phyloP scores from a whole-genome alignment of 2,113 vertebrate genomes.

The Centropus bengalensis region DNA sequence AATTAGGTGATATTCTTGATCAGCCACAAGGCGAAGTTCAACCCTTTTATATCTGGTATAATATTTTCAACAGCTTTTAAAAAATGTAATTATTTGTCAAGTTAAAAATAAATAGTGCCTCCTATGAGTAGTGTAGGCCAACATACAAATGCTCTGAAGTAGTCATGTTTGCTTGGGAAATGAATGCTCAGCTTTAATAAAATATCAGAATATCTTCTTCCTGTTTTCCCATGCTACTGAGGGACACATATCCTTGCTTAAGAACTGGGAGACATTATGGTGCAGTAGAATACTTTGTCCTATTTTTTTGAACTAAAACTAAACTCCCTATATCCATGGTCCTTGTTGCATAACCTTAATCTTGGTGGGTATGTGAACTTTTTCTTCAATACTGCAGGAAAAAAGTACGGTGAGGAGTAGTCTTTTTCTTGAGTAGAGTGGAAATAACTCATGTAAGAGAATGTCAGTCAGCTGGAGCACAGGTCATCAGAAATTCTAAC shows the following conservation, averaged over 20 bases:
- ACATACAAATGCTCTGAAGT: background rate
- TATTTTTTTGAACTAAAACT: background rate
- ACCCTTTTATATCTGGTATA: constrained; percentile 32
- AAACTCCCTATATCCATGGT: background rate
- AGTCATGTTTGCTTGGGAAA: background rate
- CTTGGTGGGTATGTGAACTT: background rate
- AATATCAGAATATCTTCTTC: background rate
- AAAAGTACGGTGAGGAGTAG: background rate
- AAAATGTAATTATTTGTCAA: constrained; percentile 29
- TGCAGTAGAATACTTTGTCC: background rate
- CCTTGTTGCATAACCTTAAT: background rate
- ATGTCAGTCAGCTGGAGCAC: background rate
- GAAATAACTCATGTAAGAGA: background rate
- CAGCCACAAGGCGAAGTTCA: constrained; percentile 54
- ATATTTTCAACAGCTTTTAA: constrained; percentile 28
- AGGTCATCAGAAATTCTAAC: background rate
- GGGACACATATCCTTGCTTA: background rate
- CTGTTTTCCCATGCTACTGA: background rate
- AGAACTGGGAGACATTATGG: background rate
- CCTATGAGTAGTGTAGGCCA: background rate
- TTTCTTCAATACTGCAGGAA: background rate
- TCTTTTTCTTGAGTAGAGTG: background rate
- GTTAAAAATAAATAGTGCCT: constrained; percentile 37
- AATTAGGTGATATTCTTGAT: constrained; percentile 56
- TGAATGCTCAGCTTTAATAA: background rate